These are phyloP conservation scores for Stegostoma tigrinum DNA, from an alignment of 2,113 vertebrate genomes.

Conservation along the genomic window DNA sequence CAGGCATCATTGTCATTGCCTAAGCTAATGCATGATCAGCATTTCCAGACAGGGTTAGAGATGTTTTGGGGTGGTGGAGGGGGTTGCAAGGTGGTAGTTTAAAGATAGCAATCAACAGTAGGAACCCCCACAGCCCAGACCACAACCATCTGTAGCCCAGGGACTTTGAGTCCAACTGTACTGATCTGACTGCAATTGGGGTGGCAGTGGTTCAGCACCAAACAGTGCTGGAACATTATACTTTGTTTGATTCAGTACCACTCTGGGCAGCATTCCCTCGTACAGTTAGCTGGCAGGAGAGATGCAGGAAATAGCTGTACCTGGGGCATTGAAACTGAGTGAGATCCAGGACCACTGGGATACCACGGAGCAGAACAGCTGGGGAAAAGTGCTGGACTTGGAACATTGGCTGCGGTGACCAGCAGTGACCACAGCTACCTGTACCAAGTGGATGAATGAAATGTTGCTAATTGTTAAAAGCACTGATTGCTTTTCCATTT, in stretches of 20 bases:
- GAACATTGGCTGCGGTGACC: background rate
- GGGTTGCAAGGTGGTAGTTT: background rate
- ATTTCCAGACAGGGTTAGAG: background rate
- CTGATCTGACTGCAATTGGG: background rate
- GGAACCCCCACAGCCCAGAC: background rate
- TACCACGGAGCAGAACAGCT: background rate
- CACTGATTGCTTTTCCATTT: background rate
- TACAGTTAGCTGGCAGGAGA: background rate
- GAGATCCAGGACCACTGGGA: background rate
- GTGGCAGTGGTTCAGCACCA: background rate
- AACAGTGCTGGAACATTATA: background rate
- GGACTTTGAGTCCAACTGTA: background rate
- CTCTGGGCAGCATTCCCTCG: background rate
- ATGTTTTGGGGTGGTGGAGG: background rate
- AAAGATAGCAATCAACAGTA: background rate
- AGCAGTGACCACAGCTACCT: background rate
- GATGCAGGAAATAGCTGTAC: background rate
- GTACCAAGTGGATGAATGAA: background rate
- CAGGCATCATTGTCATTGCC: background rate
- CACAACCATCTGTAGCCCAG: background rate
- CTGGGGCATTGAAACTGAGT: background rate
- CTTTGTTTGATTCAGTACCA: background rate
- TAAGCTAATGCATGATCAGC: background rate
- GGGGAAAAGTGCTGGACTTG: background rate
- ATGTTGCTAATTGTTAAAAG: background rate